phyloP scores from a whole-genome alignment of 2,888 invertebrate species.

The Hesperia comma region DNA sequence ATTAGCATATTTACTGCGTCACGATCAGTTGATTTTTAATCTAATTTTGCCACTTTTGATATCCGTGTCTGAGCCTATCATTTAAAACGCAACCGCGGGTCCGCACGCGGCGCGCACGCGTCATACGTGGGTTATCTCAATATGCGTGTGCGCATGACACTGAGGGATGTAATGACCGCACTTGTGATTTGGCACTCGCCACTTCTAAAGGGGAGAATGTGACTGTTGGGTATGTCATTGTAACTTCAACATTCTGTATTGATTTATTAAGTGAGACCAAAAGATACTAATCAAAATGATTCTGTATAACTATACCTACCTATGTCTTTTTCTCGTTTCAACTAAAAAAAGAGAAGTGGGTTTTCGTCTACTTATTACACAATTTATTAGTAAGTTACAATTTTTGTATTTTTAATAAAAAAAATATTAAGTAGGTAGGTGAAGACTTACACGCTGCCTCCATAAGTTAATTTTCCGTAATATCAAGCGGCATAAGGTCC shows the following conservation, averaged over 20 bases:
- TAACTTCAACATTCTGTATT: neutral
- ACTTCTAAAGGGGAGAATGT: constrained; percentile 11
- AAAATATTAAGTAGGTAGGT: too few relatives aligned
- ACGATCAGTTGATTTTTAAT: constrained; percentile 26
- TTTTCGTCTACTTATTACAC: too few relatives aligned
- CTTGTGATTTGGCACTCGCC: constrained; percentile 27
- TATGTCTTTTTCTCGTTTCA: too few relatives aligned
- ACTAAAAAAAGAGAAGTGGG: too few relatives aligned
- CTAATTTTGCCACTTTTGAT: constrained; percentile 37
- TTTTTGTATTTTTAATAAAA: too few relatives aligned
- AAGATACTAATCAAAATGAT: neutral
- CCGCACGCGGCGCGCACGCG: constrained; percentile 73
- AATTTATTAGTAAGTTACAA: too few relatives aligned
- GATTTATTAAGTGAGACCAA: neutral
- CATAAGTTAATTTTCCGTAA: too few relatives aligned
- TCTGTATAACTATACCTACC: too few relatives aligned
- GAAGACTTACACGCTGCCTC: too few relatives aligned
- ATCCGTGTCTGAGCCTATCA: constrained; percentile 38
- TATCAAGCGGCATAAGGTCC: too few relatives aligned
- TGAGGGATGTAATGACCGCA: constrained; percentile 58
- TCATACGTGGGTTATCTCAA: constrained; percentile 63
- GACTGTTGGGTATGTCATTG: neutral
- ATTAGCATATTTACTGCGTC: constrained; percentile 28
- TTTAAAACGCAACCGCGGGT: constrained; percentile 51
- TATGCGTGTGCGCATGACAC: constrained; percentile 55